These are phyloP conservation scores for Trichomalopsis sarcophagae DNA, from an alignment of 1,140 invertebrate genomes.

Conservation along the genomic window DNA sequence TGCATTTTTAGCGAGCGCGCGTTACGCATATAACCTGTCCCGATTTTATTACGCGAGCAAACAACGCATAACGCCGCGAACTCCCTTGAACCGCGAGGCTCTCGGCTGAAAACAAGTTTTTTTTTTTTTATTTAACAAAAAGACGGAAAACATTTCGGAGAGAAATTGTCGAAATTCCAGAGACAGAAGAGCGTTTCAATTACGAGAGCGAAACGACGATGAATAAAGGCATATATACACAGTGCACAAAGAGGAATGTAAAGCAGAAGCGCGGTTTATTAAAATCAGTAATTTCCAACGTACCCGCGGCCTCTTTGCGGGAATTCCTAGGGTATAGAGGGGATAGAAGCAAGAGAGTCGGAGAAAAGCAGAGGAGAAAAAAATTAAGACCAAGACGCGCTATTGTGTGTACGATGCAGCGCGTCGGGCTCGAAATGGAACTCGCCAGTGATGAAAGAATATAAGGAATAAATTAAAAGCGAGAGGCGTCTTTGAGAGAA, in stretches of 20 bases:
- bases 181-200: neutral
- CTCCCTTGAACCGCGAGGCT: neutral
- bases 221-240: neutral
- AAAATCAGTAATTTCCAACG: conserved; percentile 38
- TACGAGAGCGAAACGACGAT: neutral
- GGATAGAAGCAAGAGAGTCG: neutral
- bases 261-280: conserved; percentile 8
- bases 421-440: neutral
- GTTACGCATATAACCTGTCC: neutral
- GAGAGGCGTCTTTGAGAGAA: neutral
- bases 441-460: conserved; percentile 15
- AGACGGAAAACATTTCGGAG: neutral
- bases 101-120: neutral
- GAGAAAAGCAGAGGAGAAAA: conserved; percentile 14
- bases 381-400: conserved; percentile 7
- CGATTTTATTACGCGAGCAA: neutral
- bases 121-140: neutral
- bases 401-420: conserved; percentile 16
- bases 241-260: neutral
- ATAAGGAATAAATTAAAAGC: conserved; percentile 31
- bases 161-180: neutral
- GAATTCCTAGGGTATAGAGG: neutral
- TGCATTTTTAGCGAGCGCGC: too few species aligned
- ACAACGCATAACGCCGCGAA: neutral
- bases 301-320: neutral